A percentile compares a stretch with the other conserved stretches of the same genome.
phyloP scores from a whole-genome alignment of 2,113 vertebrate genomes.

The Nanorana parkeri region DNA sequence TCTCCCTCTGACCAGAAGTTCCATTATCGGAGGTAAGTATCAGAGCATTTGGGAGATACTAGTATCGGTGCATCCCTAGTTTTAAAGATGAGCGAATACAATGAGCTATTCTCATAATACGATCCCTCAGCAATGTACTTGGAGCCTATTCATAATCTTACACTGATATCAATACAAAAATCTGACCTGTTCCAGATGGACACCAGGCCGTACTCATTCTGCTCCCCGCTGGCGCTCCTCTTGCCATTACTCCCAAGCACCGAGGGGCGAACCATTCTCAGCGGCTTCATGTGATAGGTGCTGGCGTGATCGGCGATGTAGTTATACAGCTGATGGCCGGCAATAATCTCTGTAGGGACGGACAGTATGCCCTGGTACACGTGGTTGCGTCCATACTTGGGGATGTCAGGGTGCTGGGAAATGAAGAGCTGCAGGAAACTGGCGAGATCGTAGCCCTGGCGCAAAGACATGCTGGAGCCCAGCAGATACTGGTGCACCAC shows the following conservation, averaged over 20 bases:
- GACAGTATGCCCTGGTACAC: constrained; percentile 93
- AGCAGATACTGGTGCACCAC: constrained; percentile 95
- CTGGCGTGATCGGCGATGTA: constrained; percentile 95
- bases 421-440: constrained; percentile 96
- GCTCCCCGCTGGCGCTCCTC: constrained; percentile 76
- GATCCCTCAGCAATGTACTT: too few relatives aligned
- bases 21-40: too few relatives aligned
- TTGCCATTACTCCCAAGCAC: constrained; percentile 76
- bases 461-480: constrained; percentile 89
- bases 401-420: constrained; percentile 90
- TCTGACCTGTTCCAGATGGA: constrained; percentile 93
- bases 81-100: too few relatives aligned
- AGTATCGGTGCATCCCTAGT: too few relatives aligned
- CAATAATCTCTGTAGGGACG: constrained; percentile 91
- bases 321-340: constrained; percentile 96
- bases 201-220: constrained; percentile 93
- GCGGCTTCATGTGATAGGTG: constrained; percentile 94
- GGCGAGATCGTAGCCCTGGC: constrained; percentile 94
- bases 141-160: too few relatives aligned
- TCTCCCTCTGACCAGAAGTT: too few relatives aligned
- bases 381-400: constrained; percentile 96
- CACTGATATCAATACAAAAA: background rate
- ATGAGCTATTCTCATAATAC: too few relatives aligned
- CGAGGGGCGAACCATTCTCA: constrained; percentile 87
- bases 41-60: too few relatives aligned